Evolutionary conservation across 2,797 vertebrate genomes (phyloP), one percentile per base, ranked within the genome.

Genomic region (Etheostoma nigrum): DNA sequence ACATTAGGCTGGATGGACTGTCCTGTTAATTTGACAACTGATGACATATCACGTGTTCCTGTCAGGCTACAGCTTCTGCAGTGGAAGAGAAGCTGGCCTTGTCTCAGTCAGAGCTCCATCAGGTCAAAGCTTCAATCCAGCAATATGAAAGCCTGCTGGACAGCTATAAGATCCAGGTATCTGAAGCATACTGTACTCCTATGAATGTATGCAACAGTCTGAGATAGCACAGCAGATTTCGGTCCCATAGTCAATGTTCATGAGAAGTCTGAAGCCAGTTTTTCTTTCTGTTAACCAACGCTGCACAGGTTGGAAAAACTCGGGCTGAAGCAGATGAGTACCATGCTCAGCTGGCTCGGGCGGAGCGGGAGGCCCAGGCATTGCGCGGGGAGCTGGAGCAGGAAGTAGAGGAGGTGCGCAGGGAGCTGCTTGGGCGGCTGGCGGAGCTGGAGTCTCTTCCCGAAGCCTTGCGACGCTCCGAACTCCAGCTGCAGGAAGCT

Each of bases 121-220:
- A 98, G 84, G 95, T 99, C 71, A 97, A 95, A 91, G 92, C 79
- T 5, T 96, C 98, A 4, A 82, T 97, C 73, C 95, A 92, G 79
- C 96, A 96, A 77, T 97, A 98, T 0, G 97, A 99, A 86, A 94
- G 74, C 8, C 89, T 98, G 83, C 93, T 99, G 76, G 97, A 97
- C 88, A 95, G 90, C 84, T 98, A 97, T 71, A 98, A 96, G 76
- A 89, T 91, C 72, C 97, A 99, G 96, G 98, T 97, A 61, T n/a
- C 65, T 47, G 18, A 15, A 19, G 42, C 16, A 47, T 12, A 19
- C 42, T 55, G 27, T 12, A 15, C 42, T 44, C 5, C 42, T 44
- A 44, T 14, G 13, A 44, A 44, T 44, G 42, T 4, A 14, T 13
- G 42, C 13, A 13, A 13, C 4, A 44, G 13, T 23, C 3, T 23